Conservation (phyloP, 2,113 vertebrate genomes). For the Noctilio leporinus region DNA sequence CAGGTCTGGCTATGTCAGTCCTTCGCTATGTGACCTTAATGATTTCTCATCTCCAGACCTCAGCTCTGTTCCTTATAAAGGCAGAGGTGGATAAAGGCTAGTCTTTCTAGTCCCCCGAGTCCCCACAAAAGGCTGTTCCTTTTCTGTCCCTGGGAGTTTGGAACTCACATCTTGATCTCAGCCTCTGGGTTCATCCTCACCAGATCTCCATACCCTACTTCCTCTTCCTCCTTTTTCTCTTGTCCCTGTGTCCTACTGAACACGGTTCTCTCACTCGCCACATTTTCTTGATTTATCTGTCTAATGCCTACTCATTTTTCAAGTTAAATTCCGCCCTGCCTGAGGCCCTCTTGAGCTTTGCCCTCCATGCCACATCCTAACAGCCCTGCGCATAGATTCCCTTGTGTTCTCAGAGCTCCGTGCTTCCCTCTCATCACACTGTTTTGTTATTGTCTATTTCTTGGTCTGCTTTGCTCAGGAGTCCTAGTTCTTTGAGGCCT, state of each 20-base stretch:
- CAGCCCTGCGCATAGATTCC: not conserved
- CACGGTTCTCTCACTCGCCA: not conserved
- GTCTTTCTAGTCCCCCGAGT: not conserved
- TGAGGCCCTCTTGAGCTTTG: not conserved
- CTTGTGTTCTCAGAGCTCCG: not conserved
- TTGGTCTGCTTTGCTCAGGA: not conserved
- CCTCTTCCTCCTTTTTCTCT: not conserved
- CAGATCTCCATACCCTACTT: too few species aligned
- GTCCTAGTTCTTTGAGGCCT: not conserved
- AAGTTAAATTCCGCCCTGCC: not conserved
- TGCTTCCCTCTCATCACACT: not conserved
- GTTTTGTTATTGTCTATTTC: not conserved
- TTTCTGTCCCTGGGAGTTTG: not conserved
- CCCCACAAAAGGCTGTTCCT: not conserved
- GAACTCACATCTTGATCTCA: not conserved
- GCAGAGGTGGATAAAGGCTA: not conserved
- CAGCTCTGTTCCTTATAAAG: not conserved
- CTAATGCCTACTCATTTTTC: not conserved
- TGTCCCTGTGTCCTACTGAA: not conserved
- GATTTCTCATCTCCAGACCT: not conserved
- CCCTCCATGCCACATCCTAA: not conserved
- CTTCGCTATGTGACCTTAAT: not conserved
- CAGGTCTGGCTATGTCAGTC: not conserved
- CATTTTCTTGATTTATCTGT: not conserved
- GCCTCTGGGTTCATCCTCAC: not conserved